Conservation (phyloP, 2,888 invertebrate genomes). For the Yponomeuta cagnagella region DNA sequence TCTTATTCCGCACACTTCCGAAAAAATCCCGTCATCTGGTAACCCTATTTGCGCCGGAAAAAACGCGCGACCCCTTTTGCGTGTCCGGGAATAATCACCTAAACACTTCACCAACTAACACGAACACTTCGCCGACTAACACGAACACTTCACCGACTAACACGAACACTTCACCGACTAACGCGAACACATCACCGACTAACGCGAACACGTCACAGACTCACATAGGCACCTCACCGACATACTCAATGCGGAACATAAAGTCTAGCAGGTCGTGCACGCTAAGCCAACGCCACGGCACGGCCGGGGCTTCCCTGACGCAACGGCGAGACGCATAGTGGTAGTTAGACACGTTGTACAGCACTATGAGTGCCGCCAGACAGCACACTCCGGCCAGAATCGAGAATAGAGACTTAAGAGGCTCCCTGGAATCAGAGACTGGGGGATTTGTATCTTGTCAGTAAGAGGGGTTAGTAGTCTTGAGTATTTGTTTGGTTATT, state of each 20-base stretch:
- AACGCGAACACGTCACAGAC: not conserved
- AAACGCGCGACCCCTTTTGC: too few species aligned
- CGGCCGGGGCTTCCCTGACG: constrained; percentile 26
- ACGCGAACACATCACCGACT: too few species aligned
- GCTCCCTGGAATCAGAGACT: constrained; percentile 53
- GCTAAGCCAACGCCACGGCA: constrained; percentile 59
- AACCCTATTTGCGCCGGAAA: too few species aligned
- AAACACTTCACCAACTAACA: too few species aligned
- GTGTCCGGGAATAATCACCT: too few species aligned
- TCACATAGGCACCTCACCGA: constrained; percentile 65
- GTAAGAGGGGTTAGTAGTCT: not conserved
- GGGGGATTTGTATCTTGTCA: not conserved
- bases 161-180: too few species aligned
- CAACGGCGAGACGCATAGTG: constrained; percentile 15
- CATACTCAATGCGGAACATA: constrained; percentile 58
- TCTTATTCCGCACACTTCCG: too few species aligned
- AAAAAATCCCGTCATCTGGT: too few species aligned
- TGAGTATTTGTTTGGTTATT: too few species aligned
- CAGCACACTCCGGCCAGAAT: constrained; percentile 61
- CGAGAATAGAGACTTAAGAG: constrained; percentile 58
- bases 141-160: too few species aligned
- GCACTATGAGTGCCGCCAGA: constrained; percentile 41
- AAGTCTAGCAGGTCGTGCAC: constrained; percentile 57
- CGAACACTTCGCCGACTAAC: too few species aligned
- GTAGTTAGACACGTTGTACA: constrained; percentile 38